Evolutionary conservation across 2,888 invertebrate species (phyloP), one percentile per base, ranked within the genome.

Genomic region (Eilema depressum): DNA sequence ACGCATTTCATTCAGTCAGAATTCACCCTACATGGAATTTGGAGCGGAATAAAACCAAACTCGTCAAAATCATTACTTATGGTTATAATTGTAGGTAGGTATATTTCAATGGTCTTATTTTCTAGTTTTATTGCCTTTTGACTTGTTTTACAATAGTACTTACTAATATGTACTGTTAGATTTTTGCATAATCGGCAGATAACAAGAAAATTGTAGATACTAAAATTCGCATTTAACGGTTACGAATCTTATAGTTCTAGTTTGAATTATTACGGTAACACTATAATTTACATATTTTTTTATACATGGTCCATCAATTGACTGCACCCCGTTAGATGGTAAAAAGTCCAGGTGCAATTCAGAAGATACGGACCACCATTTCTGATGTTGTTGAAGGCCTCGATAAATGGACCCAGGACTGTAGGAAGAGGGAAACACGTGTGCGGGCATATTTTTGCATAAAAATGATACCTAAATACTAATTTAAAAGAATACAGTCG

Each of bases 71-170:
- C 33, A 60, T 64, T 74, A 74, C 68, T 80, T 74, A 77, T 69
- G 59, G 56, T 66, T 71, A 63, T 74, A 79, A 80, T 80, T 74
- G 75, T n/a, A n/a, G n/a, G n/a, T n/a, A n/a, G n/a, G n/a, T 57
- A 26, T 63, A 66, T 62, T 77, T 71, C 63, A 74, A 71, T 62
- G 41, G 65, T 8, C 57, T 57, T 73, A 73, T 70, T 76, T 70
- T 63, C 37, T 30, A 68, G 17, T 59, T 76, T 69, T 66, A 74
- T 71, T 70, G 25, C 37, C 57, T 37, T 63, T 63, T 68, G n/a
- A 53, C n/a, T 53, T n/a, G 17, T n/a, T n/a, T 63, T 37, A 63
- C 57, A 41, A 63, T 63, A 26, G 56, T 59, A 53, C 30, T 68
- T 62, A 68, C 37, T 25, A 33, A 47, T 53, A 59, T n/a, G 33